Percentiles rank a stretch among this genome's conserved stretches.
Evolutionary conservation across 2,888 invertebrate genomes (phyloP).

Genomic region (Villa cingulata): DNA sequence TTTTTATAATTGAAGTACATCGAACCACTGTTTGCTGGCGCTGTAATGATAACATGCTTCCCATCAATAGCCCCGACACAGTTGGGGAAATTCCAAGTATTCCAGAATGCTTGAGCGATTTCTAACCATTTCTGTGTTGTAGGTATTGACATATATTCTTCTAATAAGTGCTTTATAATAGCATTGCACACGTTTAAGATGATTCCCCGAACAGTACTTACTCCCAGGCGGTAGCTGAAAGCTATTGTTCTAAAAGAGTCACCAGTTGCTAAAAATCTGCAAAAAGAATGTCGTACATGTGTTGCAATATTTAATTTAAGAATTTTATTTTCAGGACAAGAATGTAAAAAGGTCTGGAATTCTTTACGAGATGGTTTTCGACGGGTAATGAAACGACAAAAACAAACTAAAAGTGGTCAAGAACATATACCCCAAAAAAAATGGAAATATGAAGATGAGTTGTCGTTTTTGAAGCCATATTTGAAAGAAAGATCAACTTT

Average conservation of each 20-base stretch:
- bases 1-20: conserved; percentile 17
- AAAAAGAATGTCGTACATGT: too few relatives aligned
- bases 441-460: too few relatives aligned
- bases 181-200: background rate
- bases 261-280: background rate
- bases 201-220: background rate
- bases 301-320: too few relatives aligned
- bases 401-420: too few relatives aligned
- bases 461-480: too few relatives aligned
- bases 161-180: background rate
- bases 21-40: conserved; percentile 15
- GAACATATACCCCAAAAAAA: too few relatives aligned
- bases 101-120: conserved; percentile 11
- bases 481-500: too few relatives aligned
- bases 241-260: background rate
- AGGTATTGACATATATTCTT: background rate
- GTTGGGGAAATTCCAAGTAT: conserved; percentile 17
- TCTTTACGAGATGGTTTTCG: too few relatives aligned
- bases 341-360: too few relatives aligned
- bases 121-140: background rate
- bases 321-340: too few relatives aligned
- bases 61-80: conserved; percentile 18
- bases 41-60: conserved; percentile 17
- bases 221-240: background rate
- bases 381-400: too few relatives aligned